Evolutionary conservation across 2,113 vertebrate species (phyloP).

Genomic region (Mirounga angustirostris): DNA sequence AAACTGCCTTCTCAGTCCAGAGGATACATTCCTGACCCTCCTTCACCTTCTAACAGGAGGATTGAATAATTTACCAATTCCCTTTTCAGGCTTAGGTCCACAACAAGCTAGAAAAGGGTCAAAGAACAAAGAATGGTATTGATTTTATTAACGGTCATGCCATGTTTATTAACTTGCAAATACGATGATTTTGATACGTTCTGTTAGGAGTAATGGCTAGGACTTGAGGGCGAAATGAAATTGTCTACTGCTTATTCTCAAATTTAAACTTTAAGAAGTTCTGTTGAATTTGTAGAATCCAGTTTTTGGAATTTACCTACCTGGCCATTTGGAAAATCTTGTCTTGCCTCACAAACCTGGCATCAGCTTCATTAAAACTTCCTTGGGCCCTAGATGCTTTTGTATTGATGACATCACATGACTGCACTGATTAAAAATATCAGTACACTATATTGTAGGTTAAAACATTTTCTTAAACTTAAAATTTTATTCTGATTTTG

Average conservation of each 20-base stretch:
- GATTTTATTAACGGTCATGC: background rate
- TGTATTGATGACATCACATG: background rate
- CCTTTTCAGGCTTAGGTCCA: background rate
- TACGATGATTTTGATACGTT: background rate
- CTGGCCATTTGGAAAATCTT: background rate
- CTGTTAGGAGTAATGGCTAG: background rate
- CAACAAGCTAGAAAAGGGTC: background rate
- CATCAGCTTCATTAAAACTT: background rate
- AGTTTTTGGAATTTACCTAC: background rate
- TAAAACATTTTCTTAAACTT: background rate
- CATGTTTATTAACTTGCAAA: background rate
- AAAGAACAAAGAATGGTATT: background rate
- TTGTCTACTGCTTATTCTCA: background rate
- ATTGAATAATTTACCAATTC: background rate
- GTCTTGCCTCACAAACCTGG: background rate
- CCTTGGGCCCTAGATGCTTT: background rate
- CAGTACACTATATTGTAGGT: background rate
- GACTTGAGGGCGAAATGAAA: background rate
- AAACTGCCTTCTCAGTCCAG: background rate
- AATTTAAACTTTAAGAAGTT: background rate
- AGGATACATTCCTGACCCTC: background rate
- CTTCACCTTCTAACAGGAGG: background rate
- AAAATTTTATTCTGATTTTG: background rate
- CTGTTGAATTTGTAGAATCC: background rate
- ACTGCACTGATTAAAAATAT: background rate